phyloP scores from a whole-genome alignment of 1,140 invertebrate genomes.

The Pararge aegeria region DNA sequence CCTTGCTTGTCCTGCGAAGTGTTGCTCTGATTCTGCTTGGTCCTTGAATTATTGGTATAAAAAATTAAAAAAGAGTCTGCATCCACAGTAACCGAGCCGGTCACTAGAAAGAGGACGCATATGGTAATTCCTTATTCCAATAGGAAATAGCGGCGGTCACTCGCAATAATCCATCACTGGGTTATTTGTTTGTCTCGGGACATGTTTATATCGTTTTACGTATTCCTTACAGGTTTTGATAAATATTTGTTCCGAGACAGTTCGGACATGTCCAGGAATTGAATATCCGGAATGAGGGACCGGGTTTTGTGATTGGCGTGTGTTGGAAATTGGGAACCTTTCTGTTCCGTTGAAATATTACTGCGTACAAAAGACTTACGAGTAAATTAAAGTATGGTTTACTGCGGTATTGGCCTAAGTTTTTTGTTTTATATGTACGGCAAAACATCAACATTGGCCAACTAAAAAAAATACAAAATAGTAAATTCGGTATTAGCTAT shows the following conservation, averaged over 20 bases:
- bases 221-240: slow-evolving; percentile 78
- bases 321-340: slow-evolving; percentile 28
- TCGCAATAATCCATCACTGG: slow-evolving; percentile 77
- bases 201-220: slow-evolving; percentile 76
- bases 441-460: no score
- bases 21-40: no score
- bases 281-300: slow-evolving; percentile 63
- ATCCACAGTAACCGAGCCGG: slow-evolving; percentile 39
- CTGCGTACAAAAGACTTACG: background rate
- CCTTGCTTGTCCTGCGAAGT: no score
- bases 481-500: no score
- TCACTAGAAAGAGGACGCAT: slow-evolving; percentile 58
- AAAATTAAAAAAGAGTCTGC: slow-evolving; percentile 29
- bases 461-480: no score
- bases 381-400: slow-evolving; percentile 1
- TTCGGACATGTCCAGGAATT: slow-evolving; percentile 72
- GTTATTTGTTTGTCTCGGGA: slow-evolving; percentile 62
- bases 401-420: background rate
- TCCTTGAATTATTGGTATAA: no score
- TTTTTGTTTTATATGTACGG: no score
- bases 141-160: slow-evolving; percentile 77
- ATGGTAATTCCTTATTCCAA: slow-evolving; percentile 79
- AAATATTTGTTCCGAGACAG: slow-evolving; percentile 74
- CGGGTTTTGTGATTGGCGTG: slow-evolving; percentile 65
- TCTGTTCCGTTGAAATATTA: slow-evolving; percentile 19